phyloP scores from a whole-genome alignment of 2,113 vertebrate genomes.

The Scortum barcoo region DNA sequence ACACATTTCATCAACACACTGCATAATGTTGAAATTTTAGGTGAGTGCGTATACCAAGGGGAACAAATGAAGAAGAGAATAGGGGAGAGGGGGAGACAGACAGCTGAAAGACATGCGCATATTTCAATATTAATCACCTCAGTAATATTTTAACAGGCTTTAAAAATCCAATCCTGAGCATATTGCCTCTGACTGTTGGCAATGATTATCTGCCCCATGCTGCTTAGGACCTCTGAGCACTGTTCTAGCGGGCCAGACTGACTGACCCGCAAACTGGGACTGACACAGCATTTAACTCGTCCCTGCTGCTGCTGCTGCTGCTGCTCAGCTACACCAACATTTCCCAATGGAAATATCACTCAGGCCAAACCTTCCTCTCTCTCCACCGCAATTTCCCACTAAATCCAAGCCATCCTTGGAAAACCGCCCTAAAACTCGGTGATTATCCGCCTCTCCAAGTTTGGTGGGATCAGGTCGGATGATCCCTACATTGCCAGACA shows the following conservation, averaged over 20 bases:
- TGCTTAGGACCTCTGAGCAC: conserved; percentile 53
- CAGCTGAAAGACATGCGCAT: conserved; percentile 81
- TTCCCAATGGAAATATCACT: conserved; percentile 41
- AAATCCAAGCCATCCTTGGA: conserved; percentile 51
- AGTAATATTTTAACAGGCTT: conserved; percentile 90
- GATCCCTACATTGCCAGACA: conserved; percentile 61
- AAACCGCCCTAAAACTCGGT: conserved; percentile 46
- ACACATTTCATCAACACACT: conserved; percentile 52
- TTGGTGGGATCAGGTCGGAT: conserved; percentile 49
- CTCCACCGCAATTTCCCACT: conserved; percentile 47
- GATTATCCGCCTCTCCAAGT: conserved; percentile 34
- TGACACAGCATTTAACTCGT: conserved; percentile 71
- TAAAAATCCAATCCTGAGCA: conserved; percentile 87
- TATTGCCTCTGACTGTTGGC: conserved; percentile 83
- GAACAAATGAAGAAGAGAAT: conserved; percentile 58
- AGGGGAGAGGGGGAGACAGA: conserved; percentile 67
- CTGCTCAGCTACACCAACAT: conserved; percentile 43
- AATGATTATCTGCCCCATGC: conserved; percentile 78
- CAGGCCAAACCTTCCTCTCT: neutral
- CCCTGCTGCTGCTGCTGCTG: too few relatives aligned
- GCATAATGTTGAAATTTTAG: conserved; percentile 57
- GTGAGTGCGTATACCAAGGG: conserved; percentile 39
- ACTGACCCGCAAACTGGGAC: conserved; percentile 73
- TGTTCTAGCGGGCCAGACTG: conserved; percentile 60
- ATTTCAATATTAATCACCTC: conserved; percentile 90